phyloP scores from a whole-genome alignment of 2,797 vertebrate species.

The Sorex maritimensis region DNA sequence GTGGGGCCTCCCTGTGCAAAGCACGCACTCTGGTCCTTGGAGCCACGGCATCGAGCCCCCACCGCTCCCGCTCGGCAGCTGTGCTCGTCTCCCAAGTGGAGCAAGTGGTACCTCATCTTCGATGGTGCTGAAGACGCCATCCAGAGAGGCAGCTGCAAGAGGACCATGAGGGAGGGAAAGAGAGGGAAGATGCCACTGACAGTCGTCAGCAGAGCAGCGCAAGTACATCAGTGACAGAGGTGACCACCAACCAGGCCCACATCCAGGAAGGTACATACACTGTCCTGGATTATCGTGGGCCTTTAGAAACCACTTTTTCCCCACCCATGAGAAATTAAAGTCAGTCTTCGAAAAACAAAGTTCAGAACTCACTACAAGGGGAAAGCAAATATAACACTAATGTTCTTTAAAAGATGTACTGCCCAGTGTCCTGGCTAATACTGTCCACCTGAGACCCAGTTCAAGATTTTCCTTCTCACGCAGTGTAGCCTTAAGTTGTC shows the following conservation, averaged over 20 bases:
- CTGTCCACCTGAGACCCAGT: background rate
- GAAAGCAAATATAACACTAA: background rate
- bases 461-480: slow-evolving; percentile 8
- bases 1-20: too few relatives aligned
- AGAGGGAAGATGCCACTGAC: too few relatives aligned
- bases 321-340: background rate
- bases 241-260: background rate
- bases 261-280: background rate
- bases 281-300: background rate
- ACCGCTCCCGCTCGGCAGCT: background rate
- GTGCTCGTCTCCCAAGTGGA: background rate
- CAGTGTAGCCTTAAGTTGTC: background rate
- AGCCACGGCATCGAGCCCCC: too few relatives aligned
- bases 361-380: background rate
- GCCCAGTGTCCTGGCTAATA: background rate
- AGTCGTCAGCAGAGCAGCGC: background rate
- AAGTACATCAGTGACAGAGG: background rate
- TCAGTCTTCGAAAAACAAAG: slow-evolving; percentile 46
- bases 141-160: background rate
- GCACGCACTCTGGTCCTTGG: too few relatives aligned
- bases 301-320: slow-evolving; percentile 29
- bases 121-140: background rate
- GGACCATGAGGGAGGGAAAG: too few relatives aligned
- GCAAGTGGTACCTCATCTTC: background rate
- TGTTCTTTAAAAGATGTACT: slow-evolving; percentile 22